These are phyloP conservation scores for Erythrocercus mccallii DNA, from an alignment of 2,113 vertebrate genomes.

Conservation along the genomic window DNA sequence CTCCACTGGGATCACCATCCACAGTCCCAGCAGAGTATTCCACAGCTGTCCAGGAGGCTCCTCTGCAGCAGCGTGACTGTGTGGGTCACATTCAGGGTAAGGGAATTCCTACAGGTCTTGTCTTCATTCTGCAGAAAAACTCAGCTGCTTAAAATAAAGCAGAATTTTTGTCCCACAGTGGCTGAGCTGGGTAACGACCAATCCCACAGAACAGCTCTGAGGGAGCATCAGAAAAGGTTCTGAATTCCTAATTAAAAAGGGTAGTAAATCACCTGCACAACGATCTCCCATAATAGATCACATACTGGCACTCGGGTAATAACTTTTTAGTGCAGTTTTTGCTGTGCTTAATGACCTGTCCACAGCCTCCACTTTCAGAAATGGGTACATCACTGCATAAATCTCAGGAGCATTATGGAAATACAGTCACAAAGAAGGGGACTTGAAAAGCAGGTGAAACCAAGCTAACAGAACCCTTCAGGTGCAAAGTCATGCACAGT, in stretches of 20 bases:
- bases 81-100: background rate
- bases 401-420: conserved; percentile 22
- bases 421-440: background rate
- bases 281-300: background rate
- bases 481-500: background rate
- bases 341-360: conserved; percentile 26
- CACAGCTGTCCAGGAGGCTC: background rate
- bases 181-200: background rate
- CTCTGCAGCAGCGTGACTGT: fast-evolving
- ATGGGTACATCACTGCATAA: background rate
- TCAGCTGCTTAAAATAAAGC: background rate
- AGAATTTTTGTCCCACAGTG: background rate
- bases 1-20: background rate
- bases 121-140: background rate
- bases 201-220: background rate
- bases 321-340: conserved; percentile 2
- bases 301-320: background rate
- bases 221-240: background rate
- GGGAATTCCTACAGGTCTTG: background rate
- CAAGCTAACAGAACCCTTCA: background rate
- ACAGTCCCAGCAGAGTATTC: background rate
- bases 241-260: conserved; percentile 21
- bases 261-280: background rate
- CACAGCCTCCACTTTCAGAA: conserved; percentile 5
- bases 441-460: background rate